Percentiles rank a stretch among this genome's conserved stretches.
These are phyloP conservation scores for Doris montereyensis DNA, from an alignment of 2,888 invertebrate genomes.

Conservation along the genomic window DNA sequence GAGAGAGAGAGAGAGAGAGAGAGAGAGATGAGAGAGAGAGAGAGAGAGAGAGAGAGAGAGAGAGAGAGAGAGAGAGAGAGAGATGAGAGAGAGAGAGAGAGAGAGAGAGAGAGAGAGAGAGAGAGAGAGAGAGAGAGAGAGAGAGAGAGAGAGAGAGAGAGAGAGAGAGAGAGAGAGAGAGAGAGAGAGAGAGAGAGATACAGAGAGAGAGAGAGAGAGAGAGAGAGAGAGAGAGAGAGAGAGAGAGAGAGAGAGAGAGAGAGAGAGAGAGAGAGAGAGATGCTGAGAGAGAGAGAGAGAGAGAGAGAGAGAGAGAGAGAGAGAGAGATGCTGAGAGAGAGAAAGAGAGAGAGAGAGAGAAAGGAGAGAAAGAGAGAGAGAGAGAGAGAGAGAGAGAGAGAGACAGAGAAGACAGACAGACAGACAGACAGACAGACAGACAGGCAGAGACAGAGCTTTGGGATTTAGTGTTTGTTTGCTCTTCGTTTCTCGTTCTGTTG, in stretches of 20 bases:
- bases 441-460: no score
- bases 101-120: not conserved
- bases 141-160: conserved; percentile 27
- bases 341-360: conserved; percentile 7
- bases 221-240: not conserved
- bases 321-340: not conserved
- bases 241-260: not conserved
- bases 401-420: no score
- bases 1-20: no score
- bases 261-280: conserved; percentile 18
- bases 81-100: conserved; percentile 1
- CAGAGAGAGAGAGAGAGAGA: not conserved
- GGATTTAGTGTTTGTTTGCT: no score
- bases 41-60: not conserved
- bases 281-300: conserved; percentile 15
- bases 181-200: not conserved
- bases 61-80: not conserved
- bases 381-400: no score
- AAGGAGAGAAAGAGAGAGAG: conserved; percentile 13
- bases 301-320: conserved; percentile 14
- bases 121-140: conserved; percentile 28
- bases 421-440: no score
- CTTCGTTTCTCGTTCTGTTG: no score
- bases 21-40: no score
- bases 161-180: conserved; percentile 13